A percentile compares a stretch with the other conserved stretches of the same genome.
These are phyloP conservation scores for Ophraella communa DNA, from an alignment of 2,888 invertebrate species.

Conservation along the genomic window DNA sequence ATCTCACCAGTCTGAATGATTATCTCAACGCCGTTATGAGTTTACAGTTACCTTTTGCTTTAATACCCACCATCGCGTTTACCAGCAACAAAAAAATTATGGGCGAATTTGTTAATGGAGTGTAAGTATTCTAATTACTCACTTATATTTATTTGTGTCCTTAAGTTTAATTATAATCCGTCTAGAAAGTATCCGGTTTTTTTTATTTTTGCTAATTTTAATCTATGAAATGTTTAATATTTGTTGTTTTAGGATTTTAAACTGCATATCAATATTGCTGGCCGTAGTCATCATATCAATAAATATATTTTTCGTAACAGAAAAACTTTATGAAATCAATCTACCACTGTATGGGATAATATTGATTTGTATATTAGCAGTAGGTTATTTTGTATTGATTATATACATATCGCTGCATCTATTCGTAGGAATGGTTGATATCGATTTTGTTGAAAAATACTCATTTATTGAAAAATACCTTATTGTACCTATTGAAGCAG, in stretches of 20 bases:
- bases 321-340: slow-evolving; percentile 62
- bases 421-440: slow-evolving; percentile 67
- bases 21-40: slow-evolving; percentile 85
- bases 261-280: slow-evolving; percentile 69
- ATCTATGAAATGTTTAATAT: too few species aligned
- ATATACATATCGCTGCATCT: slow-evolving; percentile 76
- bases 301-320: slow-evolving; percentile 78
- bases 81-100: slow-evolving; percentile 79
- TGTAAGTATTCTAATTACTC: slow-evolving; percentile 71
- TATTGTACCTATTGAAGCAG: neutral
- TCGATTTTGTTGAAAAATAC: neutral
- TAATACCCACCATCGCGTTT: slow-evolving; percentile 84
- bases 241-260: slow-evolving; percentile 67
- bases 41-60: slow-evolving; percentile 86
- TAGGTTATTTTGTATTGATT: slow-evolving; percentile 74
- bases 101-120: slow-evolving; percentile 82
- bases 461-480: slow-evolving; percentile 3
- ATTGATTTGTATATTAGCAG: slow-evolving; percentile 64
- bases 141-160: too few species aligned
- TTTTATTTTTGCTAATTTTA: neutral
- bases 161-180: too few species aligned
- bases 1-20: slow-evolving; percentile 82
- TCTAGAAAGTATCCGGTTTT: too few species aligned
- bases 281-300: slow-evolving; percentile 75
- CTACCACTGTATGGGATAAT: slow-evolving; percentile 59